Percentiles rank a stretch among this genome's conserved stretches.
phyloP scores from a whole-genome alignment of 2,113 vertebrate species.

The Morone chrysops region DNA sequence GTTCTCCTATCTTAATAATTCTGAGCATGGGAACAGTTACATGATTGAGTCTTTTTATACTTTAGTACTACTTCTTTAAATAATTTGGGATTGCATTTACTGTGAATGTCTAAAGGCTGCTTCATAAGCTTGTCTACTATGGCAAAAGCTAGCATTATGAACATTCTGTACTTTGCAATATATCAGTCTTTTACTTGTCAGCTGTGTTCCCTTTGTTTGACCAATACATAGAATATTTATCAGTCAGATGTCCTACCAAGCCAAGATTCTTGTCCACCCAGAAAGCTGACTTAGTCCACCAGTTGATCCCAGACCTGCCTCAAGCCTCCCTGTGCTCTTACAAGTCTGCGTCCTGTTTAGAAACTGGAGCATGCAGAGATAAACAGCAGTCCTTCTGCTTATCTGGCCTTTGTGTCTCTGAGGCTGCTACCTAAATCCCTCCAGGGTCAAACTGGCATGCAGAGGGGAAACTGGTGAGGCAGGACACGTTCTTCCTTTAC shows the following conservation, averaged over 20 bases:
- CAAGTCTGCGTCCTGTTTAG: conserved; percentile 45
- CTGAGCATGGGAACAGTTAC: not conserved
- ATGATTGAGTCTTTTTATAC: no score
- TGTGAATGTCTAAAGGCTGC: no score
- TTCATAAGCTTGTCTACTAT: no score
- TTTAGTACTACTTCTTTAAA: no score
- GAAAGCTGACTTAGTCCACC: conserved; percentile 16
- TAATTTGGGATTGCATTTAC: no score
- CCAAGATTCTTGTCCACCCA: not conserved
- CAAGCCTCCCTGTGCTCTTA: conserved; percentile 1
- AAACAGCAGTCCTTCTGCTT: conserved; percentile 50
- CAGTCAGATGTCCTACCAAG: not conserved
- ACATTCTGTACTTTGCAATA: no score
- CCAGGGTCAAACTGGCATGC: conserved; percentile 29
- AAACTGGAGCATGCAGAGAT: conserved; percentile 42
- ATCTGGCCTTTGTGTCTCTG: conserved; percentile 25
- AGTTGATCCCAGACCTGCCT: conserved; percentile 4
- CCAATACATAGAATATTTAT: not conserved
- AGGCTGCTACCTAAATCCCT: conserved; percentile 16
- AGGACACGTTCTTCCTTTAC: conserved; percentile 46
- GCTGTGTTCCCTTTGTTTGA: not conserved
- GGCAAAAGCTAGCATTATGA: no score
- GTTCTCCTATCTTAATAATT: not conserved
- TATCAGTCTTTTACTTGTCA: not conserved
- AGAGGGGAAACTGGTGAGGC: conserved; percentile 4